A percentile compares a stretch with the other conserved stretches of the same genome.
These are phyloP conservation scores for Aphyosemion australe DNA, from an alignment of 2,113 vertebrate genomes.

Conservation along the genomic window DNA sequence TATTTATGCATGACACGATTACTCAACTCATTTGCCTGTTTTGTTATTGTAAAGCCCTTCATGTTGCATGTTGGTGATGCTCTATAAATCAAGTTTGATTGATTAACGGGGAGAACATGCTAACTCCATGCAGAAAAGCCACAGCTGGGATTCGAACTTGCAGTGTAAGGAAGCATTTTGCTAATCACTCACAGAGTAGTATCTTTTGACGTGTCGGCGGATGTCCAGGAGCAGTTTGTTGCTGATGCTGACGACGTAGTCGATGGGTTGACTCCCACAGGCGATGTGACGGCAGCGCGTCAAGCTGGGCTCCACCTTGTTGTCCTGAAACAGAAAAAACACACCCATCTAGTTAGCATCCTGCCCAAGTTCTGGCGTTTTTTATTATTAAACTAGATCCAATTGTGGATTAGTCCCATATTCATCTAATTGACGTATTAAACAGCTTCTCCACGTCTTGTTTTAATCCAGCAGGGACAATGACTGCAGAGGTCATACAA, in stretches of 20 bases:
- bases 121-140: too few species aligned
- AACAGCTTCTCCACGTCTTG: neutral
- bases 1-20: too few species aligned
- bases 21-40: too few species aligned
- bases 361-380: too few species aligned
- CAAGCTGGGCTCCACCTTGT: conserved; percentile 84
- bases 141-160: too few species aligned
- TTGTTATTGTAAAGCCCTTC: too few species aligned
- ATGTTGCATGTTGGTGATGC: too few species aligned
- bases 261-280: conserved; percentile 82
- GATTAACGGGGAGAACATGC: too few species aligned
- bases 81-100: too few species aligned
- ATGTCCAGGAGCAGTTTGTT: conserved; percentile 93
- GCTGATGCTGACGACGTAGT: conserved; percentile 78
- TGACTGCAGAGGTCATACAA: neutral
- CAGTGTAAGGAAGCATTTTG: too few species aligned
- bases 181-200: conserved; percentile 89
- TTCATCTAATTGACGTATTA: conserved; percentile 1
- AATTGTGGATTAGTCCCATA: neutral
- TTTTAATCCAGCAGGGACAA: neutral
- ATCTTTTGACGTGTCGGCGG: conserved; percentile 86
- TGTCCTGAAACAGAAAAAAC: conserved; percentile 79
- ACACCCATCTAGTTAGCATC: neutral
- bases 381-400: too few species aligned
- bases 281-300: conserved; percentile 86